Percentiles rank a stretch among this genome's conserved stretches.
These are phyloP conservation scores for Paramisgurnus dabryanus DNA, from an alignment of 2,113 vertebrate genomes.

Conservation along the genomic window DNA sequence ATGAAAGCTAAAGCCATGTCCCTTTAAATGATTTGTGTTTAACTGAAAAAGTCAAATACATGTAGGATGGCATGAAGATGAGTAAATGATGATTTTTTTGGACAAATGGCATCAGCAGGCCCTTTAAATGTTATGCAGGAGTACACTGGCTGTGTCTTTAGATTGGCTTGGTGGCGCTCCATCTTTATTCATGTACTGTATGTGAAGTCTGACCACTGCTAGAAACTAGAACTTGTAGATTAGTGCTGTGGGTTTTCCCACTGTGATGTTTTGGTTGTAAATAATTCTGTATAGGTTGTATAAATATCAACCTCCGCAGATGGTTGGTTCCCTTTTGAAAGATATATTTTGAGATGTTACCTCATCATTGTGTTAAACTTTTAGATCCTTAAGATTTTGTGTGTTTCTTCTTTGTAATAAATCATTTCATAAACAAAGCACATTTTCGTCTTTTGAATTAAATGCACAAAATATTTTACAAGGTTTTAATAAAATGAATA, in stretches of 20 bases:
- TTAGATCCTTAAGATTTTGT: slow-evolving; percentile 79
- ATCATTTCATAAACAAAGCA: slow-evolving; percentile 68
- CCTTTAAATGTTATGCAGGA: slow-evolving; percentile 23
- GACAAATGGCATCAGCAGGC: neutral
- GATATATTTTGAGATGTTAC: slow-evolving; percentile 82
- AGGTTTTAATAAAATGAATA: neutral
- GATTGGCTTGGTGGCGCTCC: slow-evolving; percentile 61
- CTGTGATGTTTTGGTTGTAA: slow-evolving; percentile 77
- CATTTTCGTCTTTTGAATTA: slow-evolving; percentile 12
- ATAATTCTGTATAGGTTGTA: slow-evolving; percentile 61
- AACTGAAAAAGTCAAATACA: too few relatives aligned
- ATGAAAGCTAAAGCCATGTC: too few relatives aligned
- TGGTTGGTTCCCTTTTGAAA: slow-evolving; percentile 74
- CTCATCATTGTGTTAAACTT: slow-evolving; percentile 72
- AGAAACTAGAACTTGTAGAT: slow-evolving; percentile 71
- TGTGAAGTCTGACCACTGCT: slow-evolving; percentile 80
- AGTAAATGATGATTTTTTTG: too few relatives aligned
- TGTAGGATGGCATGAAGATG: too few relatives aligned
- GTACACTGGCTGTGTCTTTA: slow-evolving; percentile 56
- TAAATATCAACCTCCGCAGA: slow-evolving; percentile 71
- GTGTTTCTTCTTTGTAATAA: slow-evolving; percentile 87
- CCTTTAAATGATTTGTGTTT: too few relatives aligned
- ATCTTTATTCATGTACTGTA: slow-evolving; percentile 65
- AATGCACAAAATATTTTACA: neutral
- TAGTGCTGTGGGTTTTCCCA: slow-evolving; percentile 74